phyloP scores from a whole-genome alignment of 2,113 vertebrate species.

The Phainopepla nitens region DNA sequence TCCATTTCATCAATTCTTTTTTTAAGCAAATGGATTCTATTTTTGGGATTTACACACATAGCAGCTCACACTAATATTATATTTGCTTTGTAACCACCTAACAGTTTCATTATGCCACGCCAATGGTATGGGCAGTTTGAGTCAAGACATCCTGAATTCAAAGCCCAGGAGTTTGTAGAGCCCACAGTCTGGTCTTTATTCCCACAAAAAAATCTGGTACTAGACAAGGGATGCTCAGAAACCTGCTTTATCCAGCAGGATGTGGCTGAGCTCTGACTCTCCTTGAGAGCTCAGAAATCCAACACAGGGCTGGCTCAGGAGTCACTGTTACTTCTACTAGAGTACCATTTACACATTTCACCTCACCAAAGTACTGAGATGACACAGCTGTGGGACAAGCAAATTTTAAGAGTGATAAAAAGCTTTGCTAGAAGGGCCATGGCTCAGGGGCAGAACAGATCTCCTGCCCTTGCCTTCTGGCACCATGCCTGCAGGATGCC shows the following conservation, averaged over 20 bases:
- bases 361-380: neutral
- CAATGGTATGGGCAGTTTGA: neutral
- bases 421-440: rapidly evolving
- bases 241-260: neutral
- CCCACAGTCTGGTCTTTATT: neutral
- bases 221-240: neutral
- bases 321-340: rapidly evolving
- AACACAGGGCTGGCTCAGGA: neutral
- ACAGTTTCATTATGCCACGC: neutral
- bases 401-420: neutral
- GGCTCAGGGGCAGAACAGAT: neutral
- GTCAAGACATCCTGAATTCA: neutral
- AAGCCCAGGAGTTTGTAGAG: neutral
- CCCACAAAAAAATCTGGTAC: neutral
- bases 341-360: rapidly evolving
- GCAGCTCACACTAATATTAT: neutral
- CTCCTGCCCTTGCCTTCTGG: neutral
- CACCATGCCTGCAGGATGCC: rapidly evolving
- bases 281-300: neutral
- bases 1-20: neutral
- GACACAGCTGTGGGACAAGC: neutral
- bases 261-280: rapidly evolving
- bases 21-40: neutral
- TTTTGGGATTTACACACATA: neutral
- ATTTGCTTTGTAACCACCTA: neutral